Evolutionary conservation across 2,888 invertebrate species (phyloP).

Genomic region (Andricus curvator): DNA sequence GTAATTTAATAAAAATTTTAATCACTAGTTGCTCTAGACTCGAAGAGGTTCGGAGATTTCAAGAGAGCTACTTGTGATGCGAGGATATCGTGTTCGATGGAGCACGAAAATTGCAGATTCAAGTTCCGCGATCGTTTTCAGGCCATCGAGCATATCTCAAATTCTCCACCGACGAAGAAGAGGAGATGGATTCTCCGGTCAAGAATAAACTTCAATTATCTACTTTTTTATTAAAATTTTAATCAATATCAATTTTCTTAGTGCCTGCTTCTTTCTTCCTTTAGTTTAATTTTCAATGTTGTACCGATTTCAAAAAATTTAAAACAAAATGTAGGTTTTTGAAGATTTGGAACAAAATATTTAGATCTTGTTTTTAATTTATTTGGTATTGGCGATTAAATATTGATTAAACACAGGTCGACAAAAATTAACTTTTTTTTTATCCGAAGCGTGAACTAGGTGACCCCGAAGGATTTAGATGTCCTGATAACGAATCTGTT

Average conservation of each 20-base stretch:
- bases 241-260: not conserved
- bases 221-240: not conserved
- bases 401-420: no score
- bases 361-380: no score
- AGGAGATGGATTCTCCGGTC: not conserved
- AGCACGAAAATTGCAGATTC: slow-evolving; percentile 19
- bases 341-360: no score
- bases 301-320: no score
- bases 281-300: not conserved
- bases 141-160: slow-evolving; percentile 42
- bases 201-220: not conserved
- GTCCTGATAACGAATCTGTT: no score
- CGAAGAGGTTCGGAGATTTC: slow-evolving; percentile 12
- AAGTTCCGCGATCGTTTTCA: slow-evolving; percentile 37
- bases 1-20: slow-evolving; percentile 19
- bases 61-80: slow-evolving; percentile 18
- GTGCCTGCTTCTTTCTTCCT: no score
- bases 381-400: no score
- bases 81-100: slow-evolving; percentile 18
- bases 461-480: no score
- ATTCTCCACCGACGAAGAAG: not conserved
- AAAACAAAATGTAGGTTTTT: no score
- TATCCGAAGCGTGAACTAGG: no score
- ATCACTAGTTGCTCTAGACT: slow-evolving; percentile 11
- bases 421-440: no score